phyloP scores from a whole-genome alignment of 2,888 invertebrate species.

The Ennomos fuscantarius region DNA sequence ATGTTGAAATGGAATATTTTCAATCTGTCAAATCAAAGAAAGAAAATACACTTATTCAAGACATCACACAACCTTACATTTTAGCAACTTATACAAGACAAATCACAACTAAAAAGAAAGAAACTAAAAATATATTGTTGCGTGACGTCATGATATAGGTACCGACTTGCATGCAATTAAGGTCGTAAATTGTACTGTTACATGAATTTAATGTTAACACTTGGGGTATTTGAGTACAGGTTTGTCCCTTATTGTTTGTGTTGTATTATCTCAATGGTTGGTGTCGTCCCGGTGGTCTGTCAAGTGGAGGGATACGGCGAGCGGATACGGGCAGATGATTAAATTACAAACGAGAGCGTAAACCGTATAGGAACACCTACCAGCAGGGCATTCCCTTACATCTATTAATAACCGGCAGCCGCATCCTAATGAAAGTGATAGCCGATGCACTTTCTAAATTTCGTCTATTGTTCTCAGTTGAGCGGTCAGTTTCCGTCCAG shows the following conservation, averaged over 20 bases:
- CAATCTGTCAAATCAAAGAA: too few relatives aligned
- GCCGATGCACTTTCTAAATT: constrained; percentile 33
- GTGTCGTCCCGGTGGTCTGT: constrained; percentile 48
- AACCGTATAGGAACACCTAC: constrained; percentile 40
- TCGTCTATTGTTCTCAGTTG: constrained; percentile 34
- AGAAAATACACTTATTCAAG: too few relatives aligned
- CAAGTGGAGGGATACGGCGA: constrained; percentile 52
- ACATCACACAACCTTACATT: too few relatives aligned
- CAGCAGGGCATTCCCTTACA: constrained; percentile 32
- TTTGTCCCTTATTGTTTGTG: constrained; percentile 22
- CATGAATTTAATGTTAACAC: neutral
- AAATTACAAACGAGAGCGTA: constrained; percentile 63
- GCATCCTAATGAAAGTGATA: constrained; percentile 37
- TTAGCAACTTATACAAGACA: too few relatives aligned
- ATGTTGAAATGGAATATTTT: constrained; percentile 4
- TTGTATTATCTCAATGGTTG: constrained; percentile 28
- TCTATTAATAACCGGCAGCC: constrained; percentile 30
- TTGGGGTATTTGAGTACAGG: constrained; percentile 3
- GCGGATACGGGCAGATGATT: constrained; percentile 76
- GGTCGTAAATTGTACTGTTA: too few relatives aligned
- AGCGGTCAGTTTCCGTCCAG: constrained; percentile 34
- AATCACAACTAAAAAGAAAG: too few relatives aligned
- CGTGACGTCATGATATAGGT: too few relatives aligned
- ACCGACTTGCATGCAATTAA: too few relatives aligned
- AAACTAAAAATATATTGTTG: too few relatives aligned